Percentiles rank a stretch among this genome's conserved stretches.
phyloP scores from a whole-genome alignment of 2,113 vertebrate species.

The Otus sunia region DNA sequence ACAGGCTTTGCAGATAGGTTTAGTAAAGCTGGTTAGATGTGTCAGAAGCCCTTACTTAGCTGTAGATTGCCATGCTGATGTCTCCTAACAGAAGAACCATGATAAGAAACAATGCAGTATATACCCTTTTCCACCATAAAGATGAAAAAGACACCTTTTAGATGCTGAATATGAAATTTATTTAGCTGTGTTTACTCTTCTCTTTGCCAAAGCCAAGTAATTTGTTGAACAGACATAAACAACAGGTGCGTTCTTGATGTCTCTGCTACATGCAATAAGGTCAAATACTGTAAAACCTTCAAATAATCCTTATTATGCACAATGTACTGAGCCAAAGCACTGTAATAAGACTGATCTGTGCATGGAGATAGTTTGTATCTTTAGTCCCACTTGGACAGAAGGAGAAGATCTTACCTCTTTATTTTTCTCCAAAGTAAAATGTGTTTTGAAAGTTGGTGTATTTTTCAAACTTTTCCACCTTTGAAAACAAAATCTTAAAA shows the following conservation, averaged over 20 bases:
- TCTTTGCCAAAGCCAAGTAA: neutral
- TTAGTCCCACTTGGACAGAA: neutral
- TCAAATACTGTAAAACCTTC: neutral
- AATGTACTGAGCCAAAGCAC: neutral
- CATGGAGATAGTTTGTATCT: neutral
- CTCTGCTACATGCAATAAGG: neutral
- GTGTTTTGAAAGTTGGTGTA: neutral
- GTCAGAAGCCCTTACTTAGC: neutral
- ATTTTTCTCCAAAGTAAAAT: neutral
- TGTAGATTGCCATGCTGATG: neutral
- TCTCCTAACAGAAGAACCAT: neutral
- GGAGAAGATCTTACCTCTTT: neutral
- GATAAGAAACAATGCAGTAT: neutral
- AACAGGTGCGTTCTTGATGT: neutral
- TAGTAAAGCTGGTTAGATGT: neutral
- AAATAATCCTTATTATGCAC: neutral
- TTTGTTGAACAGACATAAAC: constrained; percentile 3
- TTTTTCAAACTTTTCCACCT: neutral
- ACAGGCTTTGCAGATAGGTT: neutral
- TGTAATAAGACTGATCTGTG: neutral
- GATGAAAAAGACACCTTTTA: neutral
- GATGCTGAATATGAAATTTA: neutral
- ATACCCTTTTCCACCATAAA: rapidly evolving
- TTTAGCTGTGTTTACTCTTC: neutral
- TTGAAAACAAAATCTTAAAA: neutral